A percentile compares a stretch with the other conserved stretches of the same genome.
Conservation (phyloP, 2,888 invertebrate species). For the Phanerotoma sp. region DNA sequence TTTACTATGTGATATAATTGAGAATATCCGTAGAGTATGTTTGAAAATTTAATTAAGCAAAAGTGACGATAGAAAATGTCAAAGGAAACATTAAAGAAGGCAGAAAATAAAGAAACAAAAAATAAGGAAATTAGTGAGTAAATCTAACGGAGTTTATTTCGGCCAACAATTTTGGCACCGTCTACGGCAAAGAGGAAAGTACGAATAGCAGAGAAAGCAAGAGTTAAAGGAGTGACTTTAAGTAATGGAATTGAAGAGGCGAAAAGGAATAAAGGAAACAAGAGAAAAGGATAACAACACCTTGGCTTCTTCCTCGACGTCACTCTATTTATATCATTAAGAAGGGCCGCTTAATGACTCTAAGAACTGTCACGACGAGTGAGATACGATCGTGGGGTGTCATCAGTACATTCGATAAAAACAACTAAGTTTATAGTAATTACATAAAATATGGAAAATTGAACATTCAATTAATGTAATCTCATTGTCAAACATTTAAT, state of each 20-base stretch:
- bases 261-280: constrained; percentile 15
- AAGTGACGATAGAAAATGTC: constrained; percentile 1
- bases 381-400: constrained; percentile 47
- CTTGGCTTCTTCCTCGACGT: constrained; percentile 27
- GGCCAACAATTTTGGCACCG: constrained; percentile 49
- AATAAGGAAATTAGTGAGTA: constrained; percentile 10
- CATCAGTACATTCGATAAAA: constrained; percentile 24
- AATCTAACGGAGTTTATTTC: constrained; percentile 25
- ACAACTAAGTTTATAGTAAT: constrained; percentile 14
- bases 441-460: background rate
- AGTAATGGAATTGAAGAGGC: constrained; percentile 21
- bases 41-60: background rate
- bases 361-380: constrained; percentile 50
- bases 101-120: constrained; percentile 11
- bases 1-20: background rate
- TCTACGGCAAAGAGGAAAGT: constrained; percentile 52
- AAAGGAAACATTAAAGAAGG: constrained; percentile 14
- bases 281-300: constrained; percentile 19
- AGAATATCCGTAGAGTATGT: background rate
- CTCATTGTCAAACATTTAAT: constrained; percentile 5
- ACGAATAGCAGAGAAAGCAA: constrained; percentile 33
- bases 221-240: constrained; percentile 24
- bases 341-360: constrained; percentile 55
- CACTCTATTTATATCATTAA: constrained; percentile 51
- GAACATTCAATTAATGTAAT: no score